Base-by-base conservation (phyloP, 1,140 invertebrate genomes). In the Alviniconcha marisindica region DNA sequence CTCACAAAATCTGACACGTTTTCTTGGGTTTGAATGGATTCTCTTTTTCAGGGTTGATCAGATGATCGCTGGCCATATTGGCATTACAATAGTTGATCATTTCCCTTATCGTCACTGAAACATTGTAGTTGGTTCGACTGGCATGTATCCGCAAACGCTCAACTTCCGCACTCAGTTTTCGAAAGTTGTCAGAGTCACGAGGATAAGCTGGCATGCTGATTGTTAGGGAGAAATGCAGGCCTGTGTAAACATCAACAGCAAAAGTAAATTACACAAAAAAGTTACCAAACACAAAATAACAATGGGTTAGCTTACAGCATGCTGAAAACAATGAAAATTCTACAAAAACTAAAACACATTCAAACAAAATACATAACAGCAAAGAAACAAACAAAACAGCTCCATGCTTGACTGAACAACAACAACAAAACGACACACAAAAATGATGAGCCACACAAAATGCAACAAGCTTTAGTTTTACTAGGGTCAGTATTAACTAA, bases 1-100 rank as follows among this genome's bases (percentile, higher is more conserved):
- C 31, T n/a, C 51, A 76, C 54, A 88, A 82, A 82, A 88, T 84
- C 14, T 44, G 78, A 74, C 86, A 88, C 18, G 40, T 51, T 77
- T 85, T 87, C 79, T 87, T 86, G 12, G 77, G 83, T 66, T 85
- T 87, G 81, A 88, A 88, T 0, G 86, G 87, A 51, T 88, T 88
- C n/a, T 85, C 85, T 44, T 87, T 88, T 18, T 87, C 87, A 48
- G 87, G 87, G 66, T 84, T 77, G 14, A 88, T 88, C 10, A 88
- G 78, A 24, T 44, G 82, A 51, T 88, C 87, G 77, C 33, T 56
- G 4, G 63, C 38, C 54, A 84, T 81, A 60, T 84, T 77, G 12
- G 81, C 40, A 42, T 84, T 77, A 42, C 77, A 82, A 56, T 85
- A 88, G 28, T 76, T 51, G 54, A 86, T 44, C 54, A 88, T 71